Evolutionary conservation across 2,888 invertebrate species (phyloP), one percentile per base, ranked within the genome.

Genomic region (Caradrina clavipalpis): DNA sequence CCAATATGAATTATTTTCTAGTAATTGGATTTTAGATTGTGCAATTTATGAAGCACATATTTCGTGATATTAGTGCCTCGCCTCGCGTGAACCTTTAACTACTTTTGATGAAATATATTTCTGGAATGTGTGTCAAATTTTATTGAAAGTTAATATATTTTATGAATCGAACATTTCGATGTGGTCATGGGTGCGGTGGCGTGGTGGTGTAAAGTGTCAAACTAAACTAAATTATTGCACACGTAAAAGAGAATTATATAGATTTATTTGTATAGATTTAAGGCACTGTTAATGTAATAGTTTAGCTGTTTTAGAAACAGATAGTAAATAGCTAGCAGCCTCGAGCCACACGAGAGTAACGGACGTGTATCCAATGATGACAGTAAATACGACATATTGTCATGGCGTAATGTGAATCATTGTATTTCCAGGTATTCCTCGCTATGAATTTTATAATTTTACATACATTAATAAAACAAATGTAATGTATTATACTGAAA

Each of bases 11-110:
- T 74, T 72, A 73, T 77, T 69, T 59, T 69, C 67, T 66, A 73
- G 63, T 83, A 74, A 81, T 81, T 73, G 83, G 75, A 66, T 81
- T 74, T 66, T 59, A 74, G 71, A 74, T 74, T 66, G 74, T 68
- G 56, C 63, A 47, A 81, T 71, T 77, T 80, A 71, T 77, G 60
- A 68, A 60, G 61, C 57, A 61, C 69, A 65, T 74, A 72, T 67
- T 69, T 69, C 22, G 53, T 76, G 73, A 56, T 68, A 76, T 62
- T 70, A 66, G 45, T 60, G 53, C 22, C 42, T n/a, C 15, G 47
- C 39, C 22, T 69, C 56, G 57, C 61, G 62, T 53, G 63, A 62
- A 67, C 22, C 50, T 56, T 22, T 67, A 55, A 70, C 58, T 53
- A 63, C 57, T 66, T 35, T 51, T 26, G 45, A 51, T 61, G 53